Evolutionary conservation across 2,797 vertebrate genomes (phyloP).

Genomic region (Neostethus bicornis): DNA sequence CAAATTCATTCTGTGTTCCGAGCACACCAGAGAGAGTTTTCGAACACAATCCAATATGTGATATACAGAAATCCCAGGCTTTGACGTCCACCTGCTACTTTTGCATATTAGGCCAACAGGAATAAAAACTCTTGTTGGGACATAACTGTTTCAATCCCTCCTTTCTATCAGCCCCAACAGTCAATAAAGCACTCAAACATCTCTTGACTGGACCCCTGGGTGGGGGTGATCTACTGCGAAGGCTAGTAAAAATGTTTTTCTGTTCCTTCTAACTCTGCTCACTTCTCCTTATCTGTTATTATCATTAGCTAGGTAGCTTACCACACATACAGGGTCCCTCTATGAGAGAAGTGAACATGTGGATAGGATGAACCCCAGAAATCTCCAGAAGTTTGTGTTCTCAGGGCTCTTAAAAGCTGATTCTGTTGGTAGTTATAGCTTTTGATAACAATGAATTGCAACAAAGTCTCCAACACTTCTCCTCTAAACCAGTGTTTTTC

Average conservation of each 20-base stretch:
- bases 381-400: too few species aligned
- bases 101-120: neutral
- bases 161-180: conserved; percentile 27
- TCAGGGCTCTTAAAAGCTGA: too few species aligned
- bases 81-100: conserved; percentile 24
- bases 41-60: conserved; percentile 12
- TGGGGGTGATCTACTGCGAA: conserved; percentile 57
- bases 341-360: conserved; percentile 18
- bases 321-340: conserved; percentile 31
- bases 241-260: conserved; percentile 55
- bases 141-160: conserved; percentile 35
- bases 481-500: too few species aligned
- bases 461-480: too few species aligned
- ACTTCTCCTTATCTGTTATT: conserved; percentile 54
- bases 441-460: too few species aligned
- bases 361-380: too few species aligned
- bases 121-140: conserved; percentile 38
- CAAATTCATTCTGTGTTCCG: neutral
- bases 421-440: too few species aligned
- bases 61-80: conserved; percentile 8
- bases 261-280: conserved; percentile 32
- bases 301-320: conserved; percentile 55
- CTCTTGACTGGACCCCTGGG: conserved; percentile 48
- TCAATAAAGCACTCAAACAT: conserved; percentile 52
- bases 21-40: neutral